phyloP scores from a whole-genome alignment of 2,888 invertebrate genomes.

The Caenorhabditis afra region DNA sequence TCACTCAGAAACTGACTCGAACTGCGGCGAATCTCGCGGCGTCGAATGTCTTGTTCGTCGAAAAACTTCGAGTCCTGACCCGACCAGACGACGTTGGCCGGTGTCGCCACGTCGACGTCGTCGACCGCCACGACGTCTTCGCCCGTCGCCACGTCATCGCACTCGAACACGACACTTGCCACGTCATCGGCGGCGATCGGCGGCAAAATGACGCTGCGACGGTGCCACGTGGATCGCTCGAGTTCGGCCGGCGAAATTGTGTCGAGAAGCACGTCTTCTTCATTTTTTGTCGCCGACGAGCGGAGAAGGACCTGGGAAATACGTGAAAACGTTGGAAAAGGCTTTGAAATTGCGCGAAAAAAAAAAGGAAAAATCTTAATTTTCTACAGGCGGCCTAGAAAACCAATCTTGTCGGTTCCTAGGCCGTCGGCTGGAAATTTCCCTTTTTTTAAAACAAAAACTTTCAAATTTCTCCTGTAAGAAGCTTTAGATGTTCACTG shows the following conservation, averaged over 20 bases:
- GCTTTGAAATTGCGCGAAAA: too few species aligned
- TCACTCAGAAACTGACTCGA: conserved; percentile 20
- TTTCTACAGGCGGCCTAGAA: too few species aligned
- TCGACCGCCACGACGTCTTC: conserved; percentile 53
- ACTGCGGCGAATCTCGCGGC: conserved; percentile 41
- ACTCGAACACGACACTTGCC: conserved; percentile 28
- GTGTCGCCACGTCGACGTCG: conserved; percentile 42
- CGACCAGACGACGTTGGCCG: conserved; percentile 44
- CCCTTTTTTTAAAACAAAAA: too few species aligned
- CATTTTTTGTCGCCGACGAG: background rate
- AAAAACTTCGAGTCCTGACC: conserved; percentile 52
- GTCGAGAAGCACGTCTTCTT: conserved; percentile 39
- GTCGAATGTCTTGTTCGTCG: conserved; percentile 40
- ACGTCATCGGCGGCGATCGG: conserved; percentile 20
- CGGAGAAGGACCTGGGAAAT: too few species aligned
- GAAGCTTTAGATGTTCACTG: too few species aligned
- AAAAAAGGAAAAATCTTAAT: too few species aligned
- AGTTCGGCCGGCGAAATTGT: conserved; percentile 27
- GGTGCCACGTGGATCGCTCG: conserved; percentile 29
- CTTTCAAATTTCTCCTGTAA: too few species aligned
- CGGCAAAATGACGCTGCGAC: conserved; percentile 51
- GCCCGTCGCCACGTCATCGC: conserved; percentile 31
- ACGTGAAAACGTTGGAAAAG: too few species aligned
- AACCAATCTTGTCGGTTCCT: conserved; percentile 7
- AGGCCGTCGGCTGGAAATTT: too few species aligned